Percentiles rank a stretch among this genome's conserved stretches.
Conservation (phyloP, 2,113 vertebrate species). For the Chroicocephalus ridibundus region DNA sequence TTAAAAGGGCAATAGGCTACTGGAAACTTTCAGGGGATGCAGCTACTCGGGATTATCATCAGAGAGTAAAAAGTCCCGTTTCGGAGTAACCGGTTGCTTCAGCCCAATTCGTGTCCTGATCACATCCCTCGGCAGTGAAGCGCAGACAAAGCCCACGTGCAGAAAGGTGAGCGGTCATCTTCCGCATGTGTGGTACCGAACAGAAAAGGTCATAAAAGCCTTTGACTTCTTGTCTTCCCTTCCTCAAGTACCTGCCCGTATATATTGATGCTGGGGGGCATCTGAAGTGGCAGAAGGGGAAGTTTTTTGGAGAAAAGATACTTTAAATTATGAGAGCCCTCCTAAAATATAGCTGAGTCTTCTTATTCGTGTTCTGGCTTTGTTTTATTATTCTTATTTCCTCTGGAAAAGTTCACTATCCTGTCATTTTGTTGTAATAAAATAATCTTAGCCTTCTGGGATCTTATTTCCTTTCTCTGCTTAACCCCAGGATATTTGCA, state of each 20-base stretch:
- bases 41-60: background rate
- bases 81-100: background rate
- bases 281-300: background rate
- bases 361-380: background rate
- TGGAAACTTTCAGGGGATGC: background rate
- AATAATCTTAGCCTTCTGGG: slow-evolving; percentile 33
- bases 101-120: background rate
- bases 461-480: slow-evolving; percentile 25
- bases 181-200: background rate
- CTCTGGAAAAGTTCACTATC: slow-evolving; percentile 26
- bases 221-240: background rate
- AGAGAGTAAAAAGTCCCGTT: background rate
- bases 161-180: background rate
- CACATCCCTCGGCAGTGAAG: background rate
- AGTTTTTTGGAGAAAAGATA: background rate
- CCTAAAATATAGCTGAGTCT: background rate
- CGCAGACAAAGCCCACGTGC: background rate
- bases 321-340: background rate
- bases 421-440: slow-evolving; percentile 36
- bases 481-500: slow-evolving; percentile 8
- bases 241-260: background rate
- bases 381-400: slow-evolving; percentile 18
- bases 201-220: background rate
- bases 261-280: background rate
- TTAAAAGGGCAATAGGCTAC: background rate